Conservation (phyloP, 2,797 vertebrate species). For the Mus caroli region DNA sequence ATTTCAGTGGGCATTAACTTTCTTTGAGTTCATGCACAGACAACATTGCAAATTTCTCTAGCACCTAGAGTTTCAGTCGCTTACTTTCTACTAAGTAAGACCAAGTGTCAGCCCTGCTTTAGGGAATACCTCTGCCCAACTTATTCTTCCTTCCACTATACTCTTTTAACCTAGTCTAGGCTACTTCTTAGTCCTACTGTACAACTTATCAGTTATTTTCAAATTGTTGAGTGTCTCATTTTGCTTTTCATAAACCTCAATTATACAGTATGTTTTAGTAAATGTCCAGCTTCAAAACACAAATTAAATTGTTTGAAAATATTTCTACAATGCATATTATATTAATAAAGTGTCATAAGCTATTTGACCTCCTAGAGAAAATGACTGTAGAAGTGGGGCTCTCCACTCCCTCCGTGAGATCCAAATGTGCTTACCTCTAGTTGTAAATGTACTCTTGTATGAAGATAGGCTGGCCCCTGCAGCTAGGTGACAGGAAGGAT, state of each 20-base stretch:
- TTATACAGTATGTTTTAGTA: background rate
- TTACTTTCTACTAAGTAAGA: background rate
- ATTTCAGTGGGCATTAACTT: background rate
- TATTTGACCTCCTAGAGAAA: background rate
- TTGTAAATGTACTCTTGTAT: background rate
- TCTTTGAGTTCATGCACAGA: background rate
- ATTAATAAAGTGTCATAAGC: background rate
- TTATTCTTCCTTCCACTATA: background rate
- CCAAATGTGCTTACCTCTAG: background rate
- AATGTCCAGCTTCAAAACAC: background rate
- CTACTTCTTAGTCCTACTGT: background rate
- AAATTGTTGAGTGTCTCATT: background rate
- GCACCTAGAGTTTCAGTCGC: background rate
- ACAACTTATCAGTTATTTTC: constrained; percentile 9
- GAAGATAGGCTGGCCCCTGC: no score
- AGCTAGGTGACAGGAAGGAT: background rate
- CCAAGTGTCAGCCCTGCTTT: background rate
- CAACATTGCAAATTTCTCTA: background rate
- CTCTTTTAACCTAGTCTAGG: background rate
- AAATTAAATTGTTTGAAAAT: background rate
- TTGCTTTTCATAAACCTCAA: background rate
- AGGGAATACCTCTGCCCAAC: background rate
- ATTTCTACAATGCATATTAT: background rate
- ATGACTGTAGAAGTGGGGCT: background rate
- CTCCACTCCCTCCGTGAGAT: background rate